Evolutionary conservation across 2,113 vertebrate species (phyloP).

Genomic region (Phyllostomus hastatus): DNA sequence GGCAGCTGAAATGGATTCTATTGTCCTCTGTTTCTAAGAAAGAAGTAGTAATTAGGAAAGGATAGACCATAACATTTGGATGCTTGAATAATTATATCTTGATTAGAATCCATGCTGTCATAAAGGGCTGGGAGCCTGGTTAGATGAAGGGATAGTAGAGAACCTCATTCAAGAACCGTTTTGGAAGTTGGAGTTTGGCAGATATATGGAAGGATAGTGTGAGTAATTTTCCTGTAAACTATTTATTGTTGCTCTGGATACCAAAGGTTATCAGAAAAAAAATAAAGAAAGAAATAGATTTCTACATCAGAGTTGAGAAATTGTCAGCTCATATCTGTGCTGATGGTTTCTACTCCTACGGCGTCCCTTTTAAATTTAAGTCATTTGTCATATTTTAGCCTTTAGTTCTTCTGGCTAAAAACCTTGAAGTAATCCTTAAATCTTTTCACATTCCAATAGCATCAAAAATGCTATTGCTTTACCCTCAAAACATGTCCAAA

Average conservation of each 20-base stretch:
- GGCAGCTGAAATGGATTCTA: background rate
- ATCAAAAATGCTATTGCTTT: background rate
- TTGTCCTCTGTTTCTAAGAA: conserved; percentile 32
- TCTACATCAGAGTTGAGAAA: background rate
- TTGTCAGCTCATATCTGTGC: background rate
- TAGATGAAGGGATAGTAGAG: background rate
- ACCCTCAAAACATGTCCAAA: too few relatives aligned
- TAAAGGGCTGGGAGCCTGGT: background rate
- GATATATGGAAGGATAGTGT: background rate
- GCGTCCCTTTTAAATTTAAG: background rate
- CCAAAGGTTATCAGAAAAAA: background rate
- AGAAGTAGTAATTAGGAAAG: conserved; percentile 2
- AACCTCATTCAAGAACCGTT: background rate
- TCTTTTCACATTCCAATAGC: background rate
- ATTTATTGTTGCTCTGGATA: background rate
- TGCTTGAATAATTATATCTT: background rate
- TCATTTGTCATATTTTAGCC: background rate
- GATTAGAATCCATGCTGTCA: background rate
- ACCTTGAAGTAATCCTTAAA: background rate
- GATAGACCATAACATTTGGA: background rate
- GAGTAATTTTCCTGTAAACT: background rate
- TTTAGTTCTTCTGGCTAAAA: background rate
- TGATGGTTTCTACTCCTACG: background rate
- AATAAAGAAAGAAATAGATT: background rate
- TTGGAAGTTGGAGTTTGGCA: background rate